A percentile compares a stretch with the other conserved stretches of the same genome.
phyloP scores from a whole-genome alignment of 2,797 vertebrate genomes.

The Sus cebifrons region DNA sequence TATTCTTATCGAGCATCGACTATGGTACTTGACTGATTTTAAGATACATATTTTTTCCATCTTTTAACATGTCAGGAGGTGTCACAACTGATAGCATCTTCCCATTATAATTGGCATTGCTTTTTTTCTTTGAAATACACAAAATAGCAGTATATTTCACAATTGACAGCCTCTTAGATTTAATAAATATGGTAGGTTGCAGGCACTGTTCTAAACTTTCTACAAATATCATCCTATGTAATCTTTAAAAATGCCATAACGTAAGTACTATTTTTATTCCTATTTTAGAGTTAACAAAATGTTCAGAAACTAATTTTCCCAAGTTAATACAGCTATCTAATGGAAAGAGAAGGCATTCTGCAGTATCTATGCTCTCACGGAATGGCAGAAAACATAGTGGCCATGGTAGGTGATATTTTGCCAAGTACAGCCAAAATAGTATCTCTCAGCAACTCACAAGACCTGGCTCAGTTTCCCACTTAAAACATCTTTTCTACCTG shows the following conservation, averaged over 20 bases:
- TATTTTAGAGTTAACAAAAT: slow-evolving; percentile 30
- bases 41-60: slow-evolving; percentile 8
- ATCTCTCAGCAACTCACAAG: background rate
- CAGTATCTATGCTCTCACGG: background rate
- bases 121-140: slow-evolving; percentile 49
- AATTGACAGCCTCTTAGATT: background rate
- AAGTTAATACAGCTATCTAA: background rate
- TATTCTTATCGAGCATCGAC: background rate
- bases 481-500: background rate
- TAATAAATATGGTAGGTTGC: background rate
- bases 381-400: background rate
- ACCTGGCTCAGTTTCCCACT: background rate
- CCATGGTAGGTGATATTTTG: background rate
- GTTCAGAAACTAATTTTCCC: slow-evolving; percentile 19
- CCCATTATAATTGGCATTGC: background rate
- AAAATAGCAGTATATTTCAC: background rate
- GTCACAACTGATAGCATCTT: slow-evolving; percentile 1
- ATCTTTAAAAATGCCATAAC: slow-evolving; percentile 7
- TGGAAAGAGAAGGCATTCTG: background rate
- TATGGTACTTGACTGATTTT: background rate
- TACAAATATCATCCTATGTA: slow-evolving; percentile 13
- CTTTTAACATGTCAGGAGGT: slow-evolving; percentile 5
- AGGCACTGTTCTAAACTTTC: slow-evolving; percentile 15
- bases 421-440: background rate
- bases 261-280: background rate